phyloP scores from a whole-genome alignment of 2,797 vertebrate genomes.

The Hippocampus kuda region DNA sequence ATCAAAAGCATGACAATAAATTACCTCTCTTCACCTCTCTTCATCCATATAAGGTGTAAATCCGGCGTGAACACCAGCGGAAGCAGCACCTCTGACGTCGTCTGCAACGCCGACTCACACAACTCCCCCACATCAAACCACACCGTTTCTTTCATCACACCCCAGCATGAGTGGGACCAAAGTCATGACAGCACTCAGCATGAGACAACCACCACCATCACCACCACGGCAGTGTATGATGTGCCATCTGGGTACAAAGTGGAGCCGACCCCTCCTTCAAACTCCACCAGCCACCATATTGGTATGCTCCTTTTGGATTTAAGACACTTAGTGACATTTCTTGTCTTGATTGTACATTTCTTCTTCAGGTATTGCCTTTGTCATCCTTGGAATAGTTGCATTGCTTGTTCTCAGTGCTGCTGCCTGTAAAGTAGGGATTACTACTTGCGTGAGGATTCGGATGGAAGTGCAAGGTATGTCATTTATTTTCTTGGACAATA shows the following conservation, averaged over 20 bases:
- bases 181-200: neutral
- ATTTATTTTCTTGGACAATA: neutral
- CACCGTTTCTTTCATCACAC: neutral
- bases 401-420: conserved; percentile 39
- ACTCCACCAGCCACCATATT: neutral
- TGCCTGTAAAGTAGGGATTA: conserved; percentile 34
- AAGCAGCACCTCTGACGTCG: conserved; percentile 29
- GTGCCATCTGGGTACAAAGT: neutral
- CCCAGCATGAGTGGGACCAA: neutral
- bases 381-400: conserved; percentile 29
- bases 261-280: accelerated
- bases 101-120: conserved; percentile 19
- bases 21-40: neutral
- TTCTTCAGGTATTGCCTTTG: conserved; percentile 28
- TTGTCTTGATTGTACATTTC: neutral
- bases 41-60: conserved; percentile 40
- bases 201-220: neutral
- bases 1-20: neutral
- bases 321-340: neutral
- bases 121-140: neutral
- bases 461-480: conserved; percentile 35
- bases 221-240: neutral
- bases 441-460: conserved; percentile 11
- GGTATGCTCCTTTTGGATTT: conserved; percentile 22
- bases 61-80: conserved; percentile 30